Conservation (phyloP, 1,140 invertebrate species). For the Drosophila funebris region DNA sequence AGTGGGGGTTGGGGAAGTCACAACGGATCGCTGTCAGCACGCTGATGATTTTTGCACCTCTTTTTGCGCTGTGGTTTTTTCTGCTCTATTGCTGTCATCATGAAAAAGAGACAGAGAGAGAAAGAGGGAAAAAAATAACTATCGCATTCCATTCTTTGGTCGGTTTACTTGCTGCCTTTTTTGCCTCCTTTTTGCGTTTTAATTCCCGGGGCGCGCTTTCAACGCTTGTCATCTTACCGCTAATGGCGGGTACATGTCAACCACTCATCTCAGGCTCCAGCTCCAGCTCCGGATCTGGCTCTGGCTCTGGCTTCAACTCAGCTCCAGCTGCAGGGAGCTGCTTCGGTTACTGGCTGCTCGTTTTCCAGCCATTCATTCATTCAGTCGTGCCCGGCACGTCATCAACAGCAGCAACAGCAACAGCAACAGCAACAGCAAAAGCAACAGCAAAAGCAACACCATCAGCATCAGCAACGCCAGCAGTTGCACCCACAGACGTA, state of each 20-base stretch:
- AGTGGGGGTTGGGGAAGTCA: background rate
- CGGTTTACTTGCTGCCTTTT: constrained; percentile 6
- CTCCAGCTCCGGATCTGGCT: constrained; percentile 3
- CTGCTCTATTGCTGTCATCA: constrained; percentile 66
- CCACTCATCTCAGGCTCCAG: constrained; percentile 67
- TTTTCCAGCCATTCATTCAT: constrained; percentile 65
- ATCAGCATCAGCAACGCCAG: background rate
- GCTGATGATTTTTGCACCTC: constrained; percentile 78
- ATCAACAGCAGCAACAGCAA: constrained; percentile 34
- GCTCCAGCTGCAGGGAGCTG: background rate
- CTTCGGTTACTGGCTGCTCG: constrained; percentile 47
- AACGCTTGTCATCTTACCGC: constrained; percentile 80
- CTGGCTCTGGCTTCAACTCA: background rate
- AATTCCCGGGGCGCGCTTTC: constrained; percentile 79
- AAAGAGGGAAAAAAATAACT: constrained; percentile 23
- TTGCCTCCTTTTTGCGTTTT: constrained; percentile 45
- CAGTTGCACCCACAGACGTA: background rate
- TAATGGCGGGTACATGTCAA: constrained; percentile 81
- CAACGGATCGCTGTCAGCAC: constrained; percentile 57
- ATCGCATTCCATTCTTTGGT: constrained; percentile 52
- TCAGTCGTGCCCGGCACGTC: constrained; percentile 36
- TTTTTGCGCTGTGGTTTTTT: constrained; percentile 57
- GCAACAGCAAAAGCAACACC: background rate
- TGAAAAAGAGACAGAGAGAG: constrained; percentile 1
- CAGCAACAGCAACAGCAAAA: background rate